Evolutionary conservation across 2,113 vertebrate genomes (phyloP).

Genomic region (Corythoichthys intestinalis): DNA sequence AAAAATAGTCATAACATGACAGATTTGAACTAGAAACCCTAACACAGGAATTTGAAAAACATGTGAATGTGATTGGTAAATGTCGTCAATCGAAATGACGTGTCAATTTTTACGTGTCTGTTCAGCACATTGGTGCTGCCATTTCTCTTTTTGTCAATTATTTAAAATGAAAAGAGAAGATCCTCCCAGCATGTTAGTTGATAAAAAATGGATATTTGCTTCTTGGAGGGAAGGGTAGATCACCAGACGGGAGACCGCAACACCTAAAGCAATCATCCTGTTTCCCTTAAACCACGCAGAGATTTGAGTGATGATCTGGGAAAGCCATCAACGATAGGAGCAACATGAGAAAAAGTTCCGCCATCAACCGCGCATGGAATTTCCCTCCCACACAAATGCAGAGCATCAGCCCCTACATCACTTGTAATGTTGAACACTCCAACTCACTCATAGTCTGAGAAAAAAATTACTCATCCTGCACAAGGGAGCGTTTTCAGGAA

Average conservation of each 20-base stretch:
- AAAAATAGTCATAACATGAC: too few species aligned
- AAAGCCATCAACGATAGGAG: constrained; percentile 61
- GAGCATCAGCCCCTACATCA: constrained; percentile 21
- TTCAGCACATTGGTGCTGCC: neutral
- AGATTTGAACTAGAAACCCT: too few species aligned
- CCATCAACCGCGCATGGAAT: constrained; percentile 60
- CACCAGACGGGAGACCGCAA: constrained; percentile 24
- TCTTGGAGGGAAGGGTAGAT: constrained; percentile 8
- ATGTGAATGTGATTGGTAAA: neutral
- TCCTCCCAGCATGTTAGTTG: constrained; percentile 15
- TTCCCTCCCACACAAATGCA: constrained; percentile 53
- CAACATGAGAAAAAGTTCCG: constrained; percentile 41
- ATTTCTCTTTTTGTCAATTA: constrained; percentile 14
- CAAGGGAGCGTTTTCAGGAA: constrained; percentile 7
- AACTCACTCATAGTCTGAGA: constrained; percentile 15
- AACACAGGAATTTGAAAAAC: neutral
- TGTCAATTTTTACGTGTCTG: neutral
- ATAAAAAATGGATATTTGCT: constrained; percentile 1
- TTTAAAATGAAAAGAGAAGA: constrained; percentile 29
- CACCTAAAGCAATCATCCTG: constrained; percentile 36
- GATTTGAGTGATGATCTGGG: constrained; percentile 47
- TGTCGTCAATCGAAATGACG: neutral
- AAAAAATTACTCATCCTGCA: constrained; percentile 30
- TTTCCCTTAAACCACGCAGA: constrained; percentile 20
- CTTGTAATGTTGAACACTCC: constrained; percentile 9